Base-by-base conservation (phyloP, 2,797 vertebrate genomes). In the Rhynchotus rufescens region DNA sequence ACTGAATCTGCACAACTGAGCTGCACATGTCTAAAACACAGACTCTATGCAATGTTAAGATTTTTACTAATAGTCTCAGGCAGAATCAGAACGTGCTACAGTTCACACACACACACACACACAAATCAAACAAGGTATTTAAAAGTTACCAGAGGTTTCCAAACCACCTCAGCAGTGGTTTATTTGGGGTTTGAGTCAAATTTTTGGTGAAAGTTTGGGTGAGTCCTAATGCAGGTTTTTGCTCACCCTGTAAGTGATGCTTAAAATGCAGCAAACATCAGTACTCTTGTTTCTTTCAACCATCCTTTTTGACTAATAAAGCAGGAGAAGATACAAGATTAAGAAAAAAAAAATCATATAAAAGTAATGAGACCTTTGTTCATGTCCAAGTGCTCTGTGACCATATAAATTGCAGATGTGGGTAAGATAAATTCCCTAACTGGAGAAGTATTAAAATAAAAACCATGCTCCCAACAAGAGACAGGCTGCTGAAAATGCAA, bases 401-500 rank as follows among this genome's bases (percentile, higher is more conserved):
- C 93, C 68, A 32, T 89, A 91, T 95, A 94, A 94, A 95, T 57
- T 96, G 93, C 90, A 97, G 97, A 97, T 98, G 93, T 80, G 90
- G 92, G 88, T 66, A 79, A 86, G 97, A 97, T 95, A 94, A 96
- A 94, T 96, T 89, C 92, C 80, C 61, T 86, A 44, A 74, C 91
- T 95, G 92, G 89, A 96, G 91, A 94, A 94, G 94, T 96, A 96
- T 90, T 92, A 90, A 95, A 94, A 91, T 86, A 91, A 93, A 94
- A 92, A 69, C 84, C 94, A 86, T 56, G 54, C 90, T 95, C 91
- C 94, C 91, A 91, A 91, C 85, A 62, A 91, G 94, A 95, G 94
- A 93, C 88, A 84, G 93, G 89, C 95, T 79, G 96, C 95, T 96
- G 95, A 97, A 97, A 97, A 97, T 60, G 42, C 94, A 93, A 95